Percentiles rank a stretch among this genome's conserved stretches.
Conservation (phyloP, 2,113 vertebrate species). For the Microcebus ravelobensis region DNA sequence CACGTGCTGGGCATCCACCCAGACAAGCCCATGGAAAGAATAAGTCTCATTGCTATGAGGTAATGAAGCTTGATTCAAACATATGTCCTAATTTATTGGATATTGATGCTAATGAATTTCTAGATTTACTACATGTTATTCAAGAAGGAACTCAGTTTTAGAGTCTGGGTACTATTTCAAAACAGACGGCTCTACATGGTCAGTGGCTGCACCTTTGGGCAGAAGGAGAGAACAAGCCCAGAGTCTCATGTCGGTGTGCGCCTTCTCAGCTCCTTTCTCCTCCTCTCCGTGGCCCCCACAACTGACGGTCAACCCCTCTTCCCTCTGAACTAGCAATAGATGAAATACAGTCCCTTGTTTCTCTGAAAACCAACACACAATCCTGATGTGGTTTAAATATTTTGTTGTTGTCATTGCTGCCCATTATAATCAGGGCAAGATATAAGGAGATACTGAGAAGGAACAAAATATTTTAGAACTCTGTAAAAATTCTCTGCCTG, state of each 20-base stretch:
- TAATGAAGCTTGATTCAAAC: fast-evolving
- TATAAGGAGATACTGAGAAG: background rate
- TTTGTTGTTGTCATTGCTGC: background rate
- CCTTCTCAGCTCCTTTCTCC: fast-evolving
- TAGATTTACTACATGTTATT: fast-evolving
- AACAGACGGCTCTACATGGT: fast-evolving
- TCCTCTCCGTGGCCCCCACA: fast-evolving
- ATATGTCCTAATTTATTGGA: background rate
- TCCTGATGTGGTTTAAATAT: background rate
- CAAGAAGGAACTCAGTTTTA: too few relatives aligned
- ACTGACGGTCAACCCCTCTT: background rate
- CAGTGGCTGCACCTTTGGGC: fast-evolving
- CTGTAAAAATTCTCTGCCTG: too few relatives aligned
- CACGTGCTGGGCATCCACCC: background rate
- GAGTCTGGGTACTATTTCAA: background rate
- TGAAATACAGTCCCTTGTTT: background rate
- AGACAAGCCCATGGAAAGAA: fast-evolving
- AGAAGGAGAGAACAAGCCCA: fast-evolving
- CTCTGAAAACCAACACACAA: background rate
- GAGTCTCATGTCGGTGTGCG: background rate
- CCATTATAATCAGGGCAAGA: fast-evolving
- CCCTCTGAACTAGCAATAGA: background rate
- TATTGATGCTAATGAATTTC: fast-evolving
- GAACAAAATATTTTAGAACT: fast-evolving
- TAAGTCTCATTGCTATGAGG: fast-evolving